Evolutionary conservation across 2,888 invertebrate species (phyloP), one percentile per base, ranked within the genome.

Genomic region (Andrena minutula): DNA sequence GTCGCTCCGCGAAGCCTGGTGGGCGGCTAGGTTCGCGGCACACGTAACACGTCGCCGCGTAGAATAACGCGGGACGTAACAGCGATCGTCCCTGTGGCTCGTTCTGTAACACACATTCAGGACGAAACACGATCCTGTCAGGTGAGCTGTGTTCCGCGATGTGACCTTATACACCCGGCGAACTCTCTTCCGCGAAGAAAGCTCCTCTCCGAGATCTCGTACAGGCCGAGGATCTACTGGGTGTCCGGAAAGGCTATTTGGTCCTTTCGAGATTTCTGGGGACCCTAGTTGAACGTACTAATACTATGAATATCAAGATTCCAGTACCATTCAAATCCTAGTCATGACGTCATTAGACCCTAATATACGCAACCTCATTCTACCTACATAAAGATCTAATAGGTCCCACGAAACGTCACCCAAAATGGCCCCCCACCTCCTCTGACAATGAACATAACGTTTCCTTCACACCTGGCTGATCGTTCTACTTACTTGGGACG

Each of bases 161-260:
- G 78, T 79, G 84, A 85, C 85, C 85, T 85, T 81, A 81, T 83
- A 74, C 73, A 76, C 75, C 41, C 61, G 53, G 28, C 49, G 73
- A 75, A 69, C 66, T 76, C 83, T 85, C 85, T 85, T 86, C 74
- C 77, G 86, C 66, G 81, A 86, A 86, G 86, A 86, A 86, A 86
- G 86, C 86, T 79, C 49, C 28, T 23, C 23, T 61, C 26, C 35
- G 32, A 16, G 49, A 58, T 66, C 63, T 47, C 68, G n/a, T 4
- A 30, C 71, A 65, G 70, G 32, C 23, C 16, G 65, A 63, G 6
- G 12, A 30, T 23, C 16, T 69, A 81, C 74, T 26, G 74, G 74
- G 75, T 75, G 81, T 58, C 53, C 51, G 16, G 12, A 20, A 60
- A 63, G 12, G 41, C 47, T 2, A 30, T 47, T 12, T 4, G 16